phyloP scores from a whole-genome alignment of 35 echinoderm and acorn worm genomes.

The Nesometra sesokonis region DNA sequence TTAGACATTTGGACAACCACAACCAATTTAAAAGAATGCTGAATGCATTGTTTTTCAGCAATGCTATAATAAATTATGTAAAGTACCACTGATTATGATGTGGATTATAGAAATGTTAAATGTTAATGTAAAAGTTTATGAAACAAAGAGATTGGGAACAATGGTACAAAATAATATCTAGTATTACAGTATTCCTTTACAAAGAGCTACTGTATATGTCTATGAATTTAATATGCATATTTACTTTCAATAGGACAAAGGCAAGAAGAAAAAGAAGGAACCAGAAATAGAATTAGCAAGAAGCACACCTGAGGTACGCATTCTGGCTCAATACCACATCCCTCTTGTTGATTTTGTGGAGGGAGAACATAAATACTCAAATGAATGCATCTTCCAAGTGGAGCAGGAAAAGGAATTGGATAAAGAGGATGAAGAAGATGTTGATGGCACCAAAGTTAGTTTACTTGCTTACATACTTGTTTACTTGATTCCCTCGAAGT shows the following conservation, averaged over 20 bases:
- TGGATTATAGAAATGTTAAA: too few species aligned
- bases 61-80: too few species aligned
- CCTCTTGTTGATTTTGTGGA: constrained; percentile 54
- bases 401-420: constrained; percentile 12
- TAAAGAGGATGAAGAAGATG: constrained; percentile 44
- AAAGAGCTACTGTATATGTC: too few species aligned
- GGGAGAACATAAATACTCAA: constrained; percentile 45
- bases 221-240: too few species aligned
- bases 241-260: constrained; percentile 12
- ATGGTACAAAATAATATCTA: too few species aligned
- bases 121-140: too few species aligned
- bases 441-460: constrained; percentile 64
- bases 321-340: constrained; percentile 58
- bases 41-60: too few species aligned
- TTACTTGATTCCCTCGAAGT: background rate
- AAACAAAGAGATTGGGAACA: too few species aligned
- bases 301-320: constrained; percentile 55
- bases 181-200: too few species aligned
- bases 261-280: constrained; percentile 97
- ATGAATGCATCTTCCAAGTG: constrained; percentile 30
- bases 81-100: too few species aligned
- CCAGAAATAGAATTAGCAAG: constrained; percentile 80
- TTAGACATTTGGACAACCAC: too few species aligned
- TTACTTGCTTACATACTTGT: background rate
- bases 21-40: too few species aligned